These are phyloP conservation scores for Cavia aperea DNA, from an alignment of 2,113 vertebrate species.

Conservation along the genomic window DNA sequence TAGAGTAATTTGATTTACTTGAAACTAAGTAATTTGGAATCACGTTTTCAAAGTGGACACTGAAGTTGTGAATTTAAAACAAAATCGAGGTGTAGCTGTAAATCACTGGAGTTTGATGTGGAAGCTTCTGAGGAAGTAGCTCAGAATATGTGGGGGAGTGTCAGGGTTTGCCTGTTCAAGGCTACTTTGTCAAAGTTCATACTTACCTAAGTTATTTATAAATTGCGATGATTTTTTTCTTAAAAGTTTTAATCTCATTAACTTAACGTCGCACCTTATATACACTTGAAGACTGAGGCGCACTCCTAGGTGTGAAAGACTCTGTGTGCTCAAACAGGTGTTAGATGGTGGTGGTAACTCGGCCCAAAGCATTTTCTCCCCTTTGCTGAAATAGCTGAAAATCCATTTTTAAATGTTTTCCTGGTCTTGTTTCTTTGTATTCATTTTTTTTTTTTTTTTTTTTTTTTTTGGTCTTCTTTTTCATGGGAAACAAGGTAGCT, in stretches of 20 bases:
- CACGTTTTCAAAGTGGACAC: background rate
- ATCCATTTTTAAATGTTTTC: background rate
- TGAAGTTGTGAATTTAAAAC: background rate
- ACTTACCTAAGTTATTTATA: background rate
- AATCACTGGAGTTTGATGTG: background rate
- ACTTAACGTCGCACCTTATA: background rate
- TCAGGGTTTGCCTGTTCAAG: background rate
- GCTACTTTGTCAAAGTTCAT: background rate
- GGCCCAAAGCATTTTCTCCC: background rate
- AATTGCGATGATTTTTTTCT: conserved; percentile 22
- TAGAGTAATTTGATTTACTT: conserved; percentile 27
- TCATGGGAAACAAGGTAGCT: background rate
- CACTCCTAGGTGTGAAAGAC: background rate
- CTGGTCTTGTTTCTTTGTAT: background rate
- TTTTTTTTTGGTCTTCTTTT: background rate
- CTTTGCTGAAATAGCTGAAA: background rate
- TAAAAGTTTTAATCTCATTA: background rate
- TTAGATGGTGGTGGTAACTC: background rate
- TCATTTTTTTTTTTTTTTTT: background rate
- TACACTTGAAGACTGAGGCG: background rate
- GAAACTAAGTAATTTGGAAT: conserved; percentile 15
- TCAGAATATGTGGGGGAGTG: background rate
- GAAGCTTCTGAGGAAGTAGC: background rate
- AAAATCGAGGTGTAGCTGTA: background rate
- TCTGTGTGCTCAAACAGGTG: too few species aligned